Evolutionary conservation across 1,140 invertebrate genomes (phyloP).

Genomic region (Eriocheir sinensis): DNA sequence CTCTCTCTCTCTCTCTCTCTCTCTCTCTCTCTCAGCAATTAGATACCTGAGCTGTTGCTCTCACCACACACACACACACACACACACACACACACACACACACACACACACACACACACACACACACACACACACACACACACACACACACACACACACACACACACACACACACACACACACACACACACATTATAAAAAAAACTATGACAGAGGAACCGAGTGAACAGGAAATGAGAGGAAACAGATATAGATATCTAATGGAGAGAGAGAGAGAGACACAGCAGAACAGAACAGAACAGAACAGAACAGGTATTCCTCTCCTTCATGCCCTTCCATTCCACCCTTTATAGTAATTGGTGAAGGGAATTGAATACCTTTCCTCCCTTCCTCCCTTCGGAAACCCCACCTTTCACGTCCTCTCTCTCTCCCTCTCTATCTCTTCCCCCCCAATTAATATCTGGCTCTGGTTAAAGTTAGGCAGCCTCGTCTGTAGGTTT

Average conservation of each 20-base stretch:
- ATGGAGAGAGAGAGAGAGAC: slow-evolving; percentile 8
- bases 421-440: too few relatives aligned
- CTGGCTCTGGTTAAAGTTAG: background rate
- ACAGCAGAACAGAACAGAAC: too few relatives aligned
- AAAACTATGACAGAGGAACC: background rate
- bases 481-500: too few relatives aligned
- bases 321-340: background rate
- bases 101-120: too few relatives aligned
- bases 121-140: too few relatives aligned
- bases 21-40: too few relatives aligned
- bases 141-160: too few relatives aligned
- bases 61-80: too few relatives aligned
- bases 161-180: too few relatives aligned
- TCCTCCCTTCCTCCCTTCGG: background rate
- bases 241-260: too few relatives aligned
- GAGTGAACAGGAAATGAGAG: background rate
- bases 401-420: background rate
- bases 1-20: too few relatives aligned
- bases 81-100: background rate
- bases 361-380: background rate
- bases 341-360: slow-evolving; percentile 1
- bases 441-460: background rate
- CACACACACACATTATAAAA: background rate
- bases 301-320: too few relatives aligned
- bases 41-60: background rate